Base-by-base conservation (phyloP, 2,888 invertebrate species). In the Stegana nigrithorax region DNA sequence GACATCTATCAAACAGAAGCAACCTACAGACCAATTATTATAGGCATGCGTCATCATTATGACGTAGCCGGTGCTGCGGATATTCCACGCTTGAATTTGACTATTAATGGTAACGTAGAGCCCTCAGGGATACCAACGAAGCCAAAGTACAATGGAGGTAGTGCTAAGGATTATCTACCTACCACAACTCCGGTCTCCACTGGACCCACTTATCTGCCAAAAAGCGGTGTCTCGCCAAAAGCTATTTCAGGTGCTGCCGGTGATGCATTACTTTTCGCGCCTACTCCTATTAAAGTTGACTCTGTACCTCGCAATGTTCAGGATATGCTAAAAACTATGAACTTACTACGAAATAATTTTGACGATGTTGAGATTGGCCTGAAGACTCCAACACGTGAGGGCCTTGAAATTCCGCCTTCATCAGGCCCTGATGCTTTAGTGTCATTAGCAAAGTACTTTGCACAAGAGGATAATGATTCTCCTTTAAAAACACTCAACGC, bases 361-460 rank as follows among this genome's bases (percentile, higher is more conserved):
- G 82, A 87, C 7, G 85, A 87, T 14, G 76, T 77, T 3, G 78
- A 73, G 21, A 60, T 75, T 19, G 88, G 88, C 32, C 88, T 87
- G 67, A 39, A 39, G 12, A 14, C 39, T 6, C 39, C 39, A 14
- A 86, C 88, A 26, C 87, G 91, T 65, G 88, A 88, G 32, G 92
- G 91, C 3, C 84, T 92, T n/a, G 87, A 90, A 5, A 89, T 91
- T 7, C 92, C 92, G 2, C 90, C 91, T 14, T 92, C 93, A 0
- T 89, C 91, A 0, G 92, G 93, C 0, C 93, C 93, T 0, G 91
- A 92, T 79, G 92, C 93, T 0, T 86, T 93, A 10, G 92, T 93
- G 71, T 92, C 93, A 0, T 82, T 94, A 47, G 93, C 94, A 1
- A 89, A 92, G 68, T 94, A 94, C 78, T 94, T 93, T 79, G 93